phyloP scores from a whole-genome alignment of 2,797 vertebrate species.

The Gymnoscopelus braueri region DNA sequence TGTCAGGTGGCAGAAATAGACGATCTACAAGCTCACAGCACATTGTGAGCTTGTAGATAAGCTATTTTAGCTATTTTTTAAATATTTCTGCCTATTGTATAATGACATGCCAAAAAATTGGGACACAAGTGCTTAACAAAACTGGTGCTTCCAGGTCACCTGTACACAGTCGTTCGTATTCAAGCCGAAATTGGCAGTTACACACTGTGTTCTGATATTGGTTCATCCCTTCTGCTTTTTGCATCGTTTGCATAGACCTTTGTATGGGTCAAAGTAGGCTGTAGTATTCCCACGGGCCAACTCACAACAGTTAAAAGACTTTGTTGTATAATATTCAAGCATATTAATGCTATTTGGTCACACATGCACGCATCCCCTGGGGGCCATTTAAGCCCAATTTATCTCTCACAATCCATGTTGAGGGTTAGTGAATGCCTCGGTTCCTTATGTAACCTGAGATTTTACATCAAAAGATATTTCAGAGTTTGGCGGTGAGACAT shows the following conservation, averaged over 20 bases:
- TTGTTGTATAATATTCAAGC: constrained; percentile 3
- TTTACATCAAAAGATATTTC: constrained; percentile 56
- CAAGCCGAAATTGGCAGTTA: too few relatives aligned
- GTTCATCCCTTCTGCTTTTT: too few relatives aligned
- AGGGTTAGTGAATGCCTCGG: constrained; percentile 42
- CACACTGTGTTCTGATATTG: too few relatives aligned
- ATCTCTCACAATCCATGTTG: constrained; percentile 54
- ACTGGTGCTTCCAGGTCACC: too few relatives aligned
- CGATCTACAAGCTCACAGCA: too few relatives aligned
- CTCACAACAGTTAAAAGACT: constrained; percentile 24
- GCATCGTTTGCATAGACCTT: background rate
- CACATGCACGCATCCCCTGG: constrained; percentile 24
- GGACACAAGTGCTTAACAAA: too few relatives aligned
- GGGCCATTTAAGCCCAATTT: constrained; percentile 42
- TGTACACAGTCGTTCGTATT: too few relatives aligned
- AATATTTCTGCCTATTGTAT: too few relatives aligned
- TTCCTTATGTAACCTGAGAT: constrained; percentile 63
- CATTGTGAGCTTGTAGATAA: too few relatives aligned
- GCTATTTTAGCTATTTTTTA: too few relatives aligned
- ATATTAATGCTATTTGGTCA: constrained; percentile 37
- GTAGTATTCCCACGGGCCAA: constrained; percentile 11
- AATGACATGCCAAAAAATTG: too few relatives aligned
- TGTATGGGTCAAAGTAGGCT: constrained; percentile 7
- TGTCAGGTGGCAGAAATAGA: too few relatives aligned
- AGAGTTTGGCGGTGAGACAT: constrained; percentile 40